Conservation (phyloP, 2,888 invertebrate genomes). For the Drosophila recens region DNA sequence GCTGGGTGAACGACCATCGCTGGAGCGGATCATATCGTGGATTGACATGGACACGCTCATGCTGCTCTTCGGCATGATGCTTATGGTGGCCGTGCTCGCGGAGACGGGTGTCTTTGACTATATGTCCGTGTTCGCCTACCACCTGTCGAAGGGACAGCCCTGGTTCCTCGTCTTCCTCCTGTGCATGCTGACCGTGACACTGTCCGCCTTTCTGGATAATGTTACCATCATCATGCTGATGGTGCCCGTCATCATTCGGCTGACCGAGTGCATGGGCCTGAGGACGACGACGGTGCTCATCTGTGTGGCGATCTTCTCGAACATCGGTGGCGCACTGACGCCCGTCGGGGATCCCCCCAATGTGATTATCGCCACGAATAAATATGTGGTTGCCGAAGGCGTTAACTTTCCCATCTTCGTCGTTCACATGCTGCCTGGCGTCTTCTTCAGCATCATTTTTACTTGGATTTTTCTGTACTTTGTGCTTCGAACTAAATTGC, state of each 20-base stretch:
- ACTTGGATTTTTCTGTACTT: constrained; percentile 89
- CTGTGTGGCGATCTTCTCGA: constrained; percentile 94
- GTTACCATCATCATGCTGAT: constrained; percentile 91
- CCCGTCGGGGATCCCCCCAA: constrained; percentile 95
- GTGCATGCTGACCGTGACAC: constrained; percentile 88
- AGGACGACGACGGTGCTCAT: constrained; percentile 94
- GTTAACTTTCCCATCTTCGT: constrained; percentile 92
- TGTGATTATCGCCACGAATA: constrained; percentile 82
- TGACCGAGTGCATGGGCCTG: constrained; percentile 94
- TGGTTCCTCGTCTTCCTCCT: constrained; percentile 90
- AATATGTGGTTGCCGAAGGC: constrained; percentile 84
- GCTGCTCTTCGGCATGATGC: constrained; percentile 92
- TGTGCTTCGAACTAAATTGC: constrained; percentile 89
- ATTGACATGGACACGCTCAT: constrained; percentile 90
- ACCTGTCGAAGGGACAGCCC: constrained; percentile 88
- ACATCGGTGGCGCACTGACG: constrained; percentile 95
- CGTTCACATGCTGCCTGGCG: constrained; percentile 91
- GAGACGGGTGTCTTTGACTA: constrained; percentile 93
- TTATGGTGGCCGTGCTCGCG: constrained; percentile 90
- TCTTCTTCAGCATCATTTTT: constrained; percentile 83
- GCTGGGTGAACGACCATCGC: constrained; percentile 88
- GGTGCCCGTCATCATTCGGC: constrained; percentile 91
- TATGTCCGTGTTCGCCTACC: constrained; percentile 89
- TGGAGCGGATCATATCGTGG: constrained; percentile 89
- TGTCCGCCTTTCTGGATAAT: constrained; percentile 91